Conservation (phyloP, 2,113 vertebrate genomes). For the Pipra filicauda region DNA sequence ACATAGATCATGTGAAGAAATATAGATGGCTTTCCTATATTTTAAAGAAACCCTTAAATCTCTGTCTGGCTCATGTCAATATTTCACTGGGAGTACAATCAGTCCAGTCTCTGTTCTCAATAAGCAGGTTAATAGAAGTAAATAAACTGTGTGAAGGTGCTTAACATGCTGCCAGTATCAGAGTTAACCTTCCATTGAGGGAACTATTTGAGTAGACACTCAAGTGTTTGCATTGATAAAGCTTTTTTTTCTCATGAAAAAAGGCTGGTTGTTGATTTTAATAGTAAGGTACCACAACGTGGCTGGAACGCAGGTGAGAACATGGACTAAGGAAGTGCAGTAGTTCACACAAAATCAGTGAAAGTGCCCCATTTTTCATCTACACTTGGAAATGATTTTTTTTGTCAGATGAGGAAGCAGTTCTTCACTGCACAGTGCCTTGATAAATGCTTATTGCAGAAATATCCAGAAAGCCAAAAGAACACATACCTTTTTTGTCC, state of each 20-base stretch:
- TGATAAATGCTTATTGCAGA: slow-evolving; percentile 53
- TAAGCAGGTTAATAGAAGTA: not conserved
- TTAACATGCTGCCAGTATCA: not conserved
- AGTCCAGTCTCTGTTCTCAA: not conserved
- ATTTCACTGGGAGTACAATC: not conserved
- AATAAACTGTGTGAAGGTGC: slow-evolving; percentile 6
- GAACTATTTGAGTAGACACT: not conserved
- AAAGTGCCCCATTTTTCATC: slow-evolving; percentile 42
- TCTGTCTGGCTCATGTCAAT: not conserved
- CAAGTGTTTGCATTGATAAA: not conserved
- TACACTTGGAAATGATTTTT: slow-evolving; percentile 26
- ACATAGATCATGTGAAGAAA: slow-evolving; percentile 11
- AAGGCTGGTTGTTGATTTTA: not conserved
- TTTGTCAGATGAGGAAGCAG: slow-evolving; percentile 40
- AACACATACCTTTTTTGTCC: not conserved
- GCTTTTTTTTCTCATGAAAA: not conserved
- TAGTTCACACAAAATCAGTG: not conserved
- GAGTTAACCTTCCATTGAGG: not conserved
- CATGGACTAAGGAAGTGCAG: not conserved
- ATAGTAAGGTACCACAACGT: not conserved
- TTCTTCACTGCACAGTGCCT: slow-evolving; percentile 14
- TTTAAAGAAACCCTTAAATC: slow-evolving; percentile 39
- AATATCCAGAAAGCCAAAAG: slow-evolving; percentile 26
- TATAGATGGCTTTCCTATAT: slow-evolving; percentile 30
- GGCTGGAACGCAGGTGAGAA: not conserved